phyloP scores from a whole-genome alignment of 1,140 invertebrate species.

The Cydia splendana region DNA sequence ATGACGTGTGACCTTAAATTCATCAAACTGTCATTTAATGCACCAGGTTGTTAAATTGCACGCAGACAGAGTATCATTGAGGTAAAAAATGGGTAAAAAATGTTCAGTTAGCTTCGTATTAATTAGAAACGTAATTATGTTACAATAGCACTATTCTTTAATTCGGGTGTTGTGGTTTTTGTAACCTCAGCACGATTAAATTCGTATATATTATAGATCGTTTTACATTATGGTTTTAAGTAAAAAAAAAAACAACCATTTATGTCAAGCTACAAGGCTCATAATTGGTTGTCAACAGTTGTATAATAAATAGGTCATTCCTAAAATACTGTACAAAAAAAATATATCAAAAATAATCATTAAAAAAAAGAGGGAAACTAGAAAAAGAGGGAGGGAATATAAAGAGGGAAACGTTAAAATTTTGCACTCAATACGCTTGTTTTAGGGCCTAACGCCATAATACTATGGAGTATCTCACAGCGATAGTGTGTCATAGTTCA shows the following conservation, averaged over 20 bases:
- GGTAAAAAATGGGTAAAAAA: not conserved
- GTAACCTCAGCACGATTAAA: not conserved
- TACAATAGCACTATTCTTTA: no score
- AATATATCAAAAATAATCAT: no score
- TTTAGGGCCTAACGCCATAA: not conserved
- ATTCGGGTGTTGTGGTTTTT: not conserved
- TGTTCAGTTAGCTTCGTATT: not conserved
- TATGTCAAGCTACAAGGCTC: no score
- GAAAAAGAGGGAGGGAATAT: no score
- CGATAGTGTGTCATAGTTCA: not conserved
- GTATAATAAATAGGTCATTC: no score
- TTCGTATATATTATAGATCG: not conserved
- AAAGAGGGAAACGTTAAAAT: not conserved
- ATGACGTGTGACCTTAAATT: constrained; percentile 9
- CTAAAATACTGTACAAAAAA: no score
- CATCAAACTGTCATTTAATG: constrained; percentile 10
- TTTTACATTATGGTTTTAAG: no score
- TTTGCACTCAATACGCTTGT: not conserved
- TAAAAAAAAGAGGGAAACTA: no score
- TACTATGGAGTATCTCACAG: not conserved
- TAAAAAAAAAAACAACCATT: no score
- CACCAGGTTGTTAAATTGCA: not conserved
- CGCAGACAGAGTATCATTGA: not conserved
- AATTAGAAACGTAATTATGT: not conserved
- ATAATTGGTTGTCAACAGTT: no score